A percentile compares a stretch with the other conserved stretches of the same genome.
These are phyloP conservation scores for Echeneis naucrates DNA, from an alignment of 2,797 vertebrate genomes.

Conservation along the genomic window DNA sequence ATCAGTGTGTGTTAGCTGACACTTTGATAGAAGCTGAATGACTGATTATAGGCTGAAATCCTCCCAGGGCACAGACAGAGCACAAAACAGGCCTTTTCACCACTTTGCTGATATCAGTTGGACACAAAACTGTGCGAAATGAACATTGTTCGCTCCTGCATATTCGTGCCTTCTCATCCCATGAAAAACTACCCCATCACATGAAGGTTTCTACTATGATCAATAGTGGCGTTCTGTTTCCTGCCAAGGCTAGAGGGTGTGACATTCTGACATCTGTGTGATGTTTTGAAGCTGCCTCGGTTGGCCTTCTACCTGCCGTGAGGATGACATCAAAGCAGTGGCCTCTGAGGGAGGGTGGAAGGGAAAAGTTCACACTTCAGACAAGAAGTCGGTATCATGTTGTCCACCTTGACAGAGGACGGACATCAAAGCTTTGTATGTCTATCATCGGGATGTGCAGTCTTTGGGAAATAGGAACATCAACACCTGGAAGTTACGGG, in stretches of 20 bases:
- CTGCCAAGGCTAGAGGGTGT: conserved; percentile 8
- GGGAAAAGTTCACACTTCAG: conserved; percentile 46
- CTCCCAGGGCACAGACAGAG: conserved; percentile 5
- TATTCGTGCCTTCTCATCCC: neutral
- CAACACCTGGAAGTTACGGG: conserved; percentile 1
- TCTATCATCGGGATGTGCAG: conserved; percentile 9
- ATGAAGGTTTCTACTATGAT: conserved; percentile 11
- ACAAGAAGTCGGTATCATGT: conserved; percentile 41
- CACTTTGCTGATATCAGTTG: neutral
- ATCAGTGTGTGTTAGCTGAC: conserved; percentile 42
- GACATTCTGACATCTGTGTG: too few relatives aligned
- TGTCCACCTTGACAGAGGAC: conserved; percentile 21
- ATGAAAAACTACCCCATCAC: conserved; percentile 5
- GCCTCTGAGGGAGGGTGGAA: conserved; percentile 39
- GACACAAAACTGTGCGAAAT: neutral
- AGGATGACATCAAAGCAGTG: conserved; percentile 50
- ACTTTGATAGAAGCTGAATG: conserved; percentile 1
- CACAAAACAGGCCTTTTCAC: neutral
- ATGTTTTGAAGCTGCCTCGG: conserved; percentile 34
- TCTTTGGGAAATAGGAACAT: neutral
- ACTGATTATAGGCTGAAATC: conserved; percentile 15
- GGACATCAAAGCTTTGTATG: conserved; percentile 44
- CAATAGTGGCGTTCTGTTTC: conserved; percentile 19
- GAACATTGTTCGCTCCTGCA: neutral
- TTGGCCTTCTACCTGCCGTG: conserved; percentile 38